A percentile compares a stretch with the other conserved stretches of the same genome.
These are phyloP conservation scores for Molorchus minor DNA, from an alignment of 2,888 invertebrate species.

Conservation along the genomic window DNA sequence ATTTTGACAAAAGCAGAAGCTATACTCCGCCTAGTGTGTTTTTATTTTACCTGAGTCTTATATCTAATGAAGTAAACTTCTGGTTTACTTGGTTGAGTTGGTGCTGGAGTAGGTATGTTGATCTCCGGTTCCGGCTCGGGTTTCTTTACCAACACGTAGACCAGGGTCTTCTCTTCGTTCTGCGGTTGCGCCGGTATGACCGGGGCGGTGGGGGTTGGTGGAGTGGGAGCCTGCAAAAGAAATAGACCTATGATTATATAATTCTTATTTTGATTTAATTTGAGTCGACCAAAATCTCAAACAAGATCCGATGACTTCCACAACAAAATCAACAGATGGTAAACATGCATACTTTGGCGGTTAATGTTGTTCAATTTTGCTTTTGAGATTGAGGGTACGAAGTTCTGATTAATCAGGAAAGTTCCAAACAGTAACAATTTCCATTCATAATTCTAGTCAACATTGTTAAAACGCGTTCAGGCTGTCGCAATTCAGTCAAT, in stretches of 20 bases:
- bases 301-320: too few relatives aligned
- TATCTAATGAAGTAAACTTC: constrained; percentile 93
- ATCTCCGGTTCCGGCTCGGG: constrained; percentile 85
- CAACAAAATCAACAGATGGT: too few relatives aligned
- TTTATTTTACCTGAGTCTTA: constrained; percentile 75
- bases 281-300: too few relatives aligned
- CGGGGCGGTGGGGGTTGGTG: constrained; percentile 83
- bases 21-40: neutral
- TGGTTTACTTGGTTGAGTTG: constrained; percentile 88
- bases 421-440: too few relatives aligned
- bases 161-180: constrained; percentile 89
- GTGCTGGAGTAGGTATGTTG: constrained; percentile 79
- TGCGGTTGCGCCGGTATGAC: constrained; percentile 83
- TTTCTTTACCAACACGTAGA: constrained; percentile 89
- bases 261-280: neutral
- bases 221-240: constrained; percentile 84
- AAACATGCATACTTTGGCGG: too few relatives aligned
- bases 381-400: too few relatives aligned
- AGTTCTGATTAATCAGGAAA: too few relatives aligned
- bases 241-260: too few relatives aligned
- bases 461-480: too few relatives aligned
- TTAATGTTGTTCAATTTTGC: too few relatives aligned
- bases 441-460: too few relatives aligned
- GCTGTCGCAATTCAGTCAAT: too few relatives aligned
- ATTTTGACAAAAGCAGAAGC: neutral